These are phyloP conservation scores for Poeciliopsis gracilis DNA, from an alignment of 2,797 vertebrate genomes.

Conservation along the genomic window DNA sequence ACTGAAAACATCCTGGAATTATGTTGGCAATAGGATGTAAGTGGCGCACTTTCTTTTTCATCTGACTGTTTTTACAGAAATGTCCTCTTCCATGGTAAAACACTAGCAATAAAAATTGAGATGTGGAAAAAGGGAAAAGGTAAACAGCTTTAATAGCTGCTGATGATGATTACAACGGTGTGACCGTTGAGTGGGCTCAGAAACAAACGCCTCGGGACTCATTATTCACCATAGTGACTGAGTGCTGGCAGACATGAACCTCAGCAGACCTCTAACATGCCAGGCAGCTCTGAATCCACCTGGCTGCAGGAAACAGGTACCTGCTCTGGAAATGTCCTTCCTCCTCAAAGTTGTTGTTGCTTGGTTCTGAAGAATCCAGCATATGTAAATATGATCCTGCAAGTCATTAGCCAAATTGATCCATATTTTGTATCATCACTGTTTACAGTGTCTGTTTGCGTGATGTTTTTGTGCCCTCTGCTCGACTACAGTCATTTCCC, in stretches of 20 bases:
- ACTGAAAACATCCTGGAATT: neutral
- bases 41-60: neutral
- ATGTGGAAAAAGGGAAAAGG: neutral
- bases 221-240: neutral
- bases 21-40: neutral
- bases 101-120: neutral
- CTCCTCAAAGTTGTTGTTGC: neutral
- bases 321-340: neutral
- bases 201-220: neutral
- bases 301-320: neutral
- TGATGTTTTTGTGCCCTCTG: slow-evolving; percentile 36
- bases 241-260: neutral
- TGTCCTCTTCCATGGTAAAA: neutral
- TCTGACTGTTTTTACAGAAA: neutral
- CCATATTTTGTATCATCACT: neutral
- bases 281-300: neutral
- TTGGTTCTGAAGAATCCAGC: neutral
- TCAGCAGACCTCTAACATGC: neutral
- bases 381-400: neutral
- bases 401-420: neutral
- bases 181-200: neutral
- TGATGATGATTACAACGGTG: neutral
- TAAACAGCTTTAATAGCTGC: slow-evolving; percentile 5
- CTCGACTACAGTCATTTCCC: slow-evolving; percentile 50
- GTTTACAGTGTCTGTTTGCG: slow-evolving; percentile 15